A percentile compares a stretch with the other conserved stretches of the same genome.
Conservation (phyloP, 2,113 vertebrate genomes). For the Elachura formosa region DNA sequence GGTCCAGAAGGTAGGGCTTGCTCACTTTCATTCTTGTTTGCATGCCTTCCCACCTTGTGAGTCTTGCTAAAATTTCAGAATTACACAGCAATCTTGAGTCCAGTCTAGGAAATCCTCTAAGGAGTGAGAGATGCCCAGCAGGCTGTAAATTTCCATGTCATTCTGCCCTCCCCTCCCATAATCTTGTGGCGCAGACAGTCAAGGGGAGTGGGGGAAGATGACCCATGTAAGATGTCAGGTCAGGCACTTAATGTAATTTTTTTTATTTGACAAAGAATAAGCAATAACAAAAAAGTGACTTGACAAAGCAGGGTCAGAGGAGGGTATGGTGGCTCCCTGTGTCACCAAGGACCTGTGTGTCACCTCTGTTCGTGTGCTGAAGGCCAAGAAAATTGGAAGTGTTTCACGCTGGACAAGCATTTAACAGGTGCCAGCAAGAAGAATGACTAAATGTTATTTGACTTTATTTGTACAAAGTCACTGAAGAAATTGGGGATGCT, state of each 20-base stretch:
- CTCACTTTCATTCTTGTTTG: not conserved
- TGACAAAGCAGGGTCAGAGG: not conserved
- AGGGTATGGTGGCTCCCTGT: not conserved
- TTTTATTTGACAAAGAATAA: not conserved
- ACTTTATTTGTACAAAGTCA: not conserved
- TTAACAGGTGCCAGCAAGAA: not conserved
- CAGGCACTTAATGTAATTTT: not conserved
- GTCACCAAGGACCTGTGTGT: not conserved
- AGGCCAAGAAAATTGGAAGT: not conserved
- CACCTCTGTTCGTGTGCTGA: not conserved
- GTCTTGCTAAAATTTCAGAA: not conserved
- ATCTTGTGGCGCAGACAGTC: not conserved
- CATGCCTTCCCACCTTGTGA: not conserved
- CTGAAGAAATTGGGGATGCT: not conserved
- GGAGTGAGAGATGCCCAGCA: not conserved
- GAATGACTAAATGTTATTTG: not conserved
- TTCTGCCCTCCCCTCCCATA: not conserved
- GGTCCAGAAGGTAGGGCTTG: slow-evolving; percentile 93
- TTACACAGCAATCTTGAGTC: not conserved
- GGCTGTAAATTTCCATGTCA: not conserved
- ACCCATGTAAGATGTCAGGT: not conserved
- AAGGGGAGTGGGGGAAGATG: not conserved
- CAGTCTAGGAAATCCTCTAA: not conserved
- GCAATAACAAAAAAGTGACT: not conserved
- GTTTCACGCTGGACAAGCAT: not conserved